Evolutionary conservation across 2,797 vertebrate genomes (phyloP).

Genomic region (Glyptemys insculpta): DNA sequence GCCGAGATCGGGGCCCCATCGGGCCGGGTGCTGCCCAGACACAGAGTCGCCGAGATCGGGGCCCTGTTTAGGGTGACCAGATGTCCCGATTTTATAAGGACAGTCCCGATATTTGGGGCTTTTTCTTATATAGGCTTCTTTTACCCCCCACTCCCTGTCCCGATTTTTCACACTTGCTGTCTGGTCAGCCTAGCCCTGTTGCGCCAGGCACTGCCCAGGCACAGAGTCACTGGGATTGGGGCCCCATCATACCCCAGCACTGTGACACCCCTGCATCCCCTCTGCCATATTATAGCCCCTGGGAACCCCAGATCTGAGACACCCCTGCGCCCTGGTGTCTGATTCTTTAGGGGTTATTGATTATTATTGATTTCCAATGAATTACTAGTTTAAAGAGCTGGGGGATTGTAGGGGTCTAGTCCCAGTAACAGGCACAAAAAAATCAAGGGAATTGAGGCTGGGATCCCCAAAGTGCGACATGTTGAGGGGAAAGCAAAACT

Average conservation of each 20-base stretch:
- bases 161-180: too few relatives aligned
- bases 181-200: too few relatives aligned
- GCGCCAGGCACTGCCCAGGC: too few relatives aligned
- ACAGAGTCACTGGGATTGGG: too few relatives aligned
- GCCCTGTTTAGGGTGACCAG: too few relatives aligned
- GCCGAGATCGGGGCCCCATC: accelerated
- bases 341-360: neutral
- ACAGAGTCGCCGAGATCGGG: too few relatives aligned
- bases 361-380: neutral
- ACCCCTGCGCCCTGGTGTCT: neutral
- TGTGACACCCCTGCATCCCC: neutral
- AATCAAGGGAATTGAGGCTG: neutral
- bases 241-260: neutral
- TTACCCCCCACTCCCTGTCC: too few relatives aligned
- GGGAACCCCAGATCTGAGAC: neutral
- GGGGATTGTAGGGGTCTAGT: neutral
- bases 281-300: neutral
- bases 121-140: too few relatives aligned
- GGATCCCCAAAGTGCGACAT: neutral
- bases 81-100: too few relatives aligned
- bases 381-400: neutral
- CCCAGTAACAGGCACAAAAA: neutral
- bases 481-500: neutral
- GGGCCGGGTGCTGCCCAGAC: too few relatives aligned
- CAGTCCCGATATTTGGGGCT: too few relatives aligned